phyloP scores from a whole-genome alignment of 2,888 invertebrate genomes.

The Ceriagrion tenellum region DNA sequence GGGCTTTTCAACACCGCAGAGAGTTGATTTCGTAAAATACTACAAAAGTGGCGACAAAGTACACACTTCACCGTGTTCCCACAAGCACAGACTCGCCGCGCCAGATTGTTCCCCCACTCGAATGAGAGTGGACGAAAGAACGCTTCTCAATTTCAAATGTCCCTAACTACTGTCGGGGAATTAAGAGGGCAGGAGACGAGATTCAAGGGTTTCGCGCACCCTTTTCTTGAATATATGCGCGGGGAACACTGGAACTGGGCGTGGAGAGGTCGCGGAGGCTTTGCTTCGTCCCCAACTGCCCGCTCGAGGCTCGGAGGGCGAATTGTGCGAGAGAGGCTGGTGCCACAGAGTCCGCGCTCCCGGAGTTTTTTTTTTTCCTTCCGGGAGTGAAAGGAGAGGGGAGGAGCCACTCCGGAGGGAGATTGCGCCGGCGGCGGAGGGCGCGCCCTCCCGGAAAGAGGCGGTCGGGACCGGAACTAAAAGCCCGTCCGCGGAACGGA shows the following conservation, averaged over 20 bases:
- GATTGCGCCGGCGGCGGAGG: neutral
- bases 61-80: no score
- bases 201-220: no score
- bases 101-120: no score
- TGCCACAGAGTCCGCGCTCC: neutral
- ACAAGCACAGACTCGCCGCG: no score
- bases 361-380: neutral
- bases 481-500: neutral
- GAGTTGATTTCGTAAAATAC: no score
- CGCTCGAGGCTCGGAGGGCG: neutral
- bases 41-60: no score
- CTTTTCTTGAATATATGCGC: no score
- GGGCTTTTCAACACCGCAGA: no score
- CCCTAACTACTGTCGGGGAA: no score
- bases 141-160: no score
- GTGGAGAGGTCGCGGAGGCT: neutral
- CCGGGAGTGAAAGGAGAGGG: neutral
- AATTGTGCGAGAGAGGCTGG: neutral
- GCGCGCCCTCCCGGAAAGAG: constrained; percentile 57
- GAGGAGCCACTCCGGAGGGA: neutral
- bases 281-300: neutral
- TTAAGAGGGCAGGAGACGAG: no score
- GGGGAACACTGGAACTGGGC: neutral
- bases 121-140: no score
- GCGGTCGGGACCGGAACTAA: constrained; percentile 35